Percentiles rank a stretch among this genome's conserved stretches.
Evolutionary conservation across 37 sponge, comb jelly and placozoan species (phyloP).

Genomic region (Spongia lamella): DNA sequence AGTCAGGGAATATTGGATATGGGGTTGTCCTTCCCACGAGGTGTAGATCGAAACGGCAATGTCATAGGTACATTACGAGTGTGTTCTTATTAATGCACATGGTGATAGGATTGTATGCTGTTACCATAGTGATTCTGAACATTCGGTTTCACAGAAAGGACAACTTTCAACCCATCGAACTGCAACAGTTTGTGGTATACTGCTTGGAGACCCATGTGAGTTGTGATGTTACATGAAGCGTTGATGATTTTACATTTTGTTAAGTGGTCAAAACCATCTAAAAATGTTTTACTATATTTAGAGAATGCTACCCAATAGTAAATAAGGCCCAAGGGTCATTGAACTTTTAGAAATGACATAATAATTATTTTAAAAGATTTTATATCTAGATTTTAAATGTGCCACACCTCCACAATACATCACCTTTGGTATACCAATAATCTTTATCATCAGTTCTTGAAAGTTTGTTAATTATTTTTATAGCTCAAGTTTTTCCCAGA

Average conservation of each 20-base stretch:
- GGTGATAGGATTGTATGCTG: background rate
- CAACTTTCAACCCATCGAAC: conserved; percentile 26
- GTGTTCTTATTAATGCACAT: background rate
- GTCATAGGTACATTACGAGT: conserved; percentile 34
- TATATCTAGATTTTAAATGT: too few relatives aligned
- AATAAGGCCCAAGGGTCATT: too few relatives aligned
- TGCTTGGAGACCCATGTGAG: conserved; percentile 75
- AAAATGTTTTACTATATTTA: too few relatives aligned
- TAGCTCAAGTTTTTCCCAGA: conserved; percentile 42
- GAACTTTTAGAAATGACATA: too few relatives aligned
- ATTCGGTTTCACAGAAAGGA: conserved; percentile 63
- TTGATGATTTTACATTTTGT: background rate
- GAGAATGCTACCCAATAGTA: too few relatives aligned
- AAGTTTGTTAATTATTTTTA: background rate
- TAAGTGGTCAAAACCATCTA: too few relatives aligned
- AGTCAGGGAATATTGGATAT: conserved; percentile 34
- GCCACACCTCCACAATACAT: too few relatives aligned
- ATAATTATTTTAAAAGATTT: too few relatives aligned
- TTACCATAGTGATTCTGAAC: conserved; percentile 61
- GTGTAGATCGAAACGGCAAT: conserved; percentile 44
- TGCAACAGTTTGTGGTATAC: conserved; percentile 69
- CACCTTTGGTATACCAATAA: too few relatives aligned
- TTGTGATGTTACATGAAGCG: background rate
- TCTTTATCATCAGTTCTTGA: too few relatives aligned
- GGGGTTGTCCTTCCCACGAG: conserved; percentile 57